Percentiles rank a stretch among this genome's conserved stretches.
Conservation (phyloP, 1,140 invertebrate species). For the Drosophila santomea region DNA sequence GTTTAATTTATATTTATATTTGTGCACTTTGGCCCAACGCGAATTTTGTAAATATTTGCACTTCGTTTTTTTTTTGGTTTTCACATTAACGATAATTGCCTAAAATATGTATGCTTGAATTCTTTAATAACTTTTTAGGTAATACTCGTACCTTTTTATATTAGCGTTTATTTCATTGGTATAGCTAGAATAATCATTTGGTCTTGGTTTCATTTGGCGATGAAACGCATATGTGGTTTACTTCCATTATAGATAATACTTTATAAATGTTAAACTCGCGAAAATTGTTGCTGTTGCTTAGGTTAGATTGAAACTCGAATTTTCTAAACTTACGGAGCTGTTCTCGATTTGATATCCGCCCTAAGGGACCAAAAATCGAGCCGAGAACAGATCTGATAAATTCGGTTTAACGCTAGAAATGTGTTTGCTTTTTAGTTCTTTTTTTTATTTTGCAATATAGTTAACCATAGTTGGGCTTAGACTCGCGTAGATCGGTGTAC, state of each 20-base stretch:
- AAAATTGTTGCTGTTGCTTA: constrained; percentile 77
- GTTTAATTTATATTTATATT: constrained; percentile 21
- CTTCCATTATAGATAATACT: constrained; percentile 65
- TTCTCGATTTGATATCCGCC: constrained; percentile 24
- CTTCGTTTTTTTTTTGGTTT: constrained; percentile 38
- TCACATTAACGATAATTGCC: constrained; percentile 37
- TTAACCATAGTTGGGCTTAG: constrained; percentile 46
- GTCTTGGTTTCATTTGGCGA: constrained; percentile 58
- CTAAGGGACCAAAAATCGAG: background rate
- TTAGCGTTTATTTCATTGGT: constrained; percentile 27
- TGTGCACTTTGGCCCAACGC: constrained; percentile 44
- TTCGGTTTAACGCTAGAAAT: constrained; percentile 77
- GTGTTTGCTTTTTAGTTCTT: constrained; percentile 34
- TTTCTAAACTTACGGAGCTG: constrained; percentile 58
- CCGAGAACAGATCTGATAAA: constrained; percentile 55
- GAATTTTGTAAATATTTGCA: constrained; percentile 76
- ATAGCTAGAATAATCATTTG: constrained; percentile 55
- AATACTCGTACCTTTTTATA: constrained; percentile 14
- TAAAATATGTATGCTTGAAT: constrained; percentile 43
- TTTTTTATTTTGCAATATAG: constrained; percentile 27
- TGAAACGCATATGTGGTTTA: constrained; percentile 58
- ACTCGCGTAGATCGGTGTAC: constrained; percentile 68
- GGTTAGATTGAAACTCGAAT: constrained; percentile 75
- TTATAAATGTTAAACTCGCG: constrained; percentile 71
- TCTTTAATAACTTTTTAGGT: constrained; percentile 33